Evolutionary conservation across 2,797 vertebrate genomes (phyloP), one percentile per base, ranked within the genome.

Genomic region (Lagocephalus sceleratus): DNA sequence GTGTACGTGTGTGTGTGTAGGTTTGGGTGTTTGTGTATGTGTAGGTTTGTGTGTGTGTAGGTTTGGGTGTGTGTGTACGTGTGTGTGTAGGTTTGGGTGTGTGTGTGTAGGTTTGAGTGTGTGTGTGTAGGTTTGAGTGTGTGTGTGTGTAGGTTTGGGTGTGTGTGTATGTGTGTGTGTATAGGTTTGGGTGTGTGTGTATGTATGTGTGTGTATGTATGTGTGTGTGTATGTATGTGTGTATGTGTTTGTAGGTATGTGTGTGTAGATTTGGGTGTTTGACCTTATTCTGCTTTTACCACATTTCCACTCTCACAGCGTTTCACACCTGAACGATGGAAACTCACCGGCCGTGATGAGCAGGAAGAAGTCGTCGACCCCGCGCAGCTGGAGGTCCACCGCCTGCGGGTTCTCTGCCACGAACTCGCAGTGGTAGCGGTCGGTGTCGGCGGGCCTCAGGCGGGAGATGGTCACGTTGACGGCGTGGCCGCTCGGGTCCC

Each of bases 401-500:
- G 41, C 5, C 0, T 0, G 0, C 0, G 0, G 0, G 0, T 2
- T 59, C 0, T 5, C 8, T 15, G 79, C 55, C 0, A 74, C 0
- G 23, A 91, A 91, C 48, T 82, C 66, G 0, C 90, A 92, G 72
- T 2, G 2, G 82, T 91, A 92, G 11, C 63, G 44, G 61, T 87
- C 89, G 0, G 86, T 88, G 82, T 92, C 90, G 0, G 0, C 11
- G 53, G 20, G 12, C 11, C 20, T 64, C 54, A 91, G 86, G 26
- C 73, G 42, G 1, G 68, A 57, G 68, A 92, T 35, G 64, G 62
- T 90, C 8, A 91, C 66, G 0, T 81, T 83, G 20, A 90, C 6
- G 0, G 20, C 26, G 20, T 11, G 32, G 15, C 0, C 32, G 10
- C 49, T 53, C 0, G 73, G 61, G 54, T 81, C 59, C 0, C 82